Evolutionary conservation across 2,888 invertebrate genomes (phyloP).

Genomic region (Scotopteryx bipunctaria): DNA sequence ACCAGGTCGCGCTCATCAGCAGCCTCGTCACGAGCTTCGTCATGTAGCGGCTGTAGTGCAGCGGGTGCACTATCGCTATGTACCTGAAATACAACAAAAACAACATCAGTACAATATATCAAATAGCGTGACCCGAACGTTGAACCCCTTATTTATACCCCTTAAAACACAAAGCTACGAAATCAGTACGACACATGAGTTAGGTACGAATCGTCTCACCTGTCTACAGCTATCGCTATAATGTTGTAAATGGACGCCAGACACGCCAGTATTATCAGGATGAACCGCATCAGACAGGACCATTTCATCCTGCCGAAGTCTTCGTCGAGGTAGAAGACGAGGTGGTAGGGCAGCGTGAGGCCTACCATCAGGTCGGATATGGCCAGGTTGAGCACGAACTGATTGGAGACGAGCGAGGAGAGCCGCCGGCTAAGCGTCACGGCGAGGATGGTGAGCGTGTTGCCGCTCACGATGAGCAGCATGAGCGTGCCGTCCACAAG

Average conservation of each 20-base stretch:
- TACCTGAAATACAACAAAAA: slow-evolving; percentile 74
- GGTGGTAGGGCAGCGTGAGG: slow-evolving; percentile 89
- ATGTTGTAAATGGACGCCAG: slow-evolving; percentile 91
- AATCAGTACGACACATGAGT: slow-evolving; percentile 26
- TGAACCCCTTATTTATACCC: slow-evolving; percentile 32
- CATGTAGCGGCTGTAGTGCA: slow-evolving; percentile 90
- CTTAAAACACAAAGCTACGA: slow-evolving; percentile 21
- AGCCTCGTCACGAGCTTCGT: slow-evolving; percentile 86
- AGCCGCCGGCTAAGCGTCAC: slow-evolving; percentile 87
- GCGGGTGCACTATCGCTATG: slow-evolving; percentile 90
- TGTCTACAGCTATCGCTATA: slow-evolving; percentile 90
- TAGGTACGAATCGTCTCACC: slow-evolving; percentile 56
- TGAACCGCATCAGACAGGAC: slow-evolving; percentile 88
- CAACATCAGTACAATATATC: neutral
- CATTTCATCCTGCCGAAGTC: slow-evolving; percentile 84
- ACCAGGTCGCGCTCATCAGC: slow-evolving; percentile 87
- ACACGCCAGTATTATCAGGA: slow-evolving; percentile 89
- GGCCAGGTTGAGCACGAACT: slow-evolving; percentile 90
- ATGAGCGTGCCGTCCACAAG: slow-evolving; percentile 86
- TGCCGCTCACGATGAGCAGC: slow-evolving; percentile 87
- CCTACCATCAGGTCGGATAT: slow-evolving; percentile 91
- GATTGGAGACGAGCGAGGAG: slow-evolving; percentile 88
- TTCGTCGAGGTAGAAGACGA: slow-evolving; percentile 87
- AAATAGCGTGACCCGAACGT: slow-evolving; percentile 40
- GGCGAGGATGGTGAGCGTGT: slow-evolving; percentile 89